Evolutionary conservation across 2,797 vertebrate species (phyloP), one percentile per base, ranked within the genome.

Genomic region (Xiphorhynchus erythropygius): DNA sequence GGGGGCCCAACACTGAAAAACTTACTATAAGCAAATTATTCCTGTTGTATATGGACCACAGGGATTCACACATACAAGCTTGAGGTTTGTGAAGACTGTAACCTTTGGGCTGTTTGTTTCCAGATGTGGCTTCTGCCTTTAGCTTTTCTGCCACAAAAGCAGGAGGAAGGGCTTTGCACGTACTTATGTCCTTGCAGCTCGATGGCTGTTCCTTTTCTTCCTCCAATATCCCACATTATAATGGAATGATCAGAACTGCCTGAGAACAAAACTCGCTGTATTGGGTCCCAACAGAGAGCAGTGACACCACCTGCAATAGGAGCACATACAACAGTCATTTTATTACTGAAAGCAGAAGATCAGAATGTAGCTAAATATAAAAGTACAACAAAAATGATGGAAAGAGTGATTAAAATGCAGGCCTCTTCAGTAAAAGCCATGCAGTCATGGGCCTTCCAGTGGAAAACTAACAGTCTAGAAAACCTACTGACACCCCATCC

Each of bases 141-240:
- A 87, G 71, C 18, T 92, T 81, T 89, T 86, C 73, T 85, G 82
- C 56, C 59, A 64, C 24, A 64, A 81, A 96, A 92, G 42, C 64
- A 89, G 46, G 44, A 93, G 63, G 59, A 90, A 86, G 13, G 64
- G 56, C 33, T 91, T 81, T 78, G 35, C 93, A 95, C 98, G 62
- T 98, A 99, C 99, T 99, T 99, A 98, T 99, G 99, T 95, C 99
- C 99, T 98, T 99, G 99, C 89, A 99, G 97, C 91, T 99, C 99
- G 15, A 99, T 99, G 76, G 99, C 99, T 3, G 99, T 99, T 97
- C 99, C 99, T 98, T 99, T 99, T 73, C 99, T 99, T 62, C 99
- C 99, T 33, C 99, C 99, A 33, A 99, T 99, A 98, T 99, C 99
- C 99, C 99, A 99, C 99, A 99, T 99, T 97, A 99, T 99, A 97